These are phyloP conservation scores for Alectura lathami DNA, from an alignment of 2,113 vertebrate species.

Conservation along the genomic window DNA sequence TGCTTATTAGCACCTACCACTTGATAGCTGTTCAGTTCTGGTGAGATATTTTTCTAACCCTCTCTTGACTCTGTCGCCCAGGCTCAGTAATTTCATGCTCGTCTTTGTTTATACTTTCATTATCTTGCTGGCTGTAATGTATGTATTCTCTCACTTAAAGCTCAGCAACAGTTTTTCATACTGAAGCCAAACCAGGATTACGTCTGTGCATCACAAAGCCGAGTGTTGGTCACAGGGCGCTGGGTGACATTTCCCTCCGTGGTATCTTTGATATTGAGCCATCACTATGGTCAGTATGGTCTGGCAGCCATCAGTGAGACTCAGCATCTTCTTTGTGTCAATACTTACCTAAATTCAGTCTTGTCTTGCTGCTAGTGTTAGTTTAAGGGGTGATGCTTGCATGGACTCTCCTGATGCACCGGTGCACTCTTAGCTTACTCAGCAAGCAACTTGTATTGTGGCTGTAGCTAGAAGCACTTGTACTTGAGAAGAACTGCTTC, in stretches of 20 bases:
- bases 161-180: neutral
- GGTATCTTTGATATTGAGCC: neutral
- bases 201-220: neutral
- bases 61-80: neutral
- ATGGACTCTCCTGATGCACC: no score
- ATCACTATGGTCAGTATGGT: neutral
- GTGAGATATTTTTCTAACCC: neutral
- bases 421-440: neutral
- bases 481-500: neutral
- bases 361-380: neutral
- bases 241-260: neutral
- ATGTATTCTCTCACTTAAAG: neutral
- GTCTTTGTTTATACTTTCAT: neutral
- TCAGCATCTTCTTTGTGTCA: neutral
- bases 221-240: neutral
- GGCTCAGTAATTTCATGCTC: neutral
- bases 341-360: neutral
- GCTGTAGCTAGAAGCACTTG: neutral
- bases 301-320: neutral
- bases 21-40: neutral
- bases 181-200: neutral
- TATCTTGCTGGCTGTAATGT: neutral
- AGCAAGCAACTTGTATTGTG: neutral
- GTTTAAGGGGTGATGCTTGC: no score
- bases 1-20: neutral